phyloP scores from a whole-genome alignment of 2,113 vertebrate genomes.

The Fregata magnificens region DNA sequence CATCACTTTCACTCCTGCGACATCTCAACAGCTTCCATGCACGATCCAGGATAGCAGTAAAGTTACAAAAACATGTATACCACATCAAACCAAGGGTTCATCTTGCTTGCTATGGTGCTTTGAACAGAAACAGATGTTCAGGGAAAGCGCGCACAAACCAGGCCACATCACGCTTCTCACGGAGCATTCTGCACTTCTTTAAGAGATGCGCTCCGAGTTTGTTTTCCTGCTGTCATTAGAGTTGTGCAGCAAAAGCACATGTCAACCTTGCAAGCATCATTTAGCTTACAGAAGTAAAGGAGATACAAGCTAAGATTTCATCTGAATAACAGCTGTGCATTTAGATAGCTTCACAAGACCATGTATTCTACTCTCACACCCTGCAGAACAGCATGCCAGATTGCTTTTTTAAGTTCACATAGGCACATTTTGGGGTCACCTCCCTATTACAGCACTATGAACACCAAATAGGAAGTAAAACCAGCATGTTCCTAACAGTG shows the following conservation, averaged over 20 bases:
- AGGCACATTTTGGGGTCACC: not conserved
- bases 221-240: not conserved
- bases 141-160: not conserved
- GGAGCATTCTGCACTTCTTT: not conserved
- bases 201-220: not conserved
- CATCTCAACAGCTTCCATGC: accelerated
- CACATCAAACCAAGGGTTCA: not conserved
- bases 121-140: not conserved
- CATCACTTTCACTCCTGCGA: not conserved
- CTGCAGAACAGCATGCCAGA: accelerated
- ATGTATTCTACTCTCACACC: not conserved
- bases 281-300: not conserved
- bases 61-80: not conserved
- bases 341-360: not conserved
- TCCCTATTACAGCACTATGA: not conserved
- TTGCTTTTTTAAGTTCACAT: not conserved
- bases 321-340: not conserved
- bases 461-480: not conserved
- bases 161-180: not conserved
- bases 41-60: not conserved
- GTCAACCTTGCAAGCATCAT: not conserved
- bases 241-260: not conserved
- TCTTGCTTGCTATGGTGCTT: not conserved
- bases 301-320: not conserved
- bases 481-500: not conserved